Base-by-base conservation (phyloP, 2,797 vertebrate species). In the Australoheros facetus region DNA sequence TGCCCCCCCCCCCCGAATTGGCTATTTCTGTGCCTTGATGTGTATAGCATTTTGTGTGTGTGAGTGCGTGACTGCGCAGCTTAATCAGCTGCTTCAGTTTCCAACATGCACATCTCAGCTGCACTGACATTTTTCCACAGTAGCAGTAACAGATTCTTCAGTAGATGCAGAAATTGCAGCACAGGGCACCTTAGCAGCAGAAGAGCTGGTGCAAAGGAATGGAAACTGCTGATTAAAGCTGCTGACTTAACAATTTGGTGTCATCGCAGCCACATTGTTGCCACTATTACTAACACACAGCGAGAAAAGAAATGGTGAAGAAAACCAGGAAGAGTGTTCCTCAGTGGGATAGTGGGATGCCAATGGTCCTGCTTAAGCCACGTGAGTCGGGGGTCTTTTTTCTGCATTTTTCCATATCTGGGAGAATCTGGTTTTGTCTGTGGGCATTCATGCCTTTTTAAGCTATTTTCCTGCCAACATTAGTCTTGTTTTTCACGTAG, bases 301-400 rank as follows among this genome's bases (percentile, higher is more conserved):
- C 23, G 59, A 71, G 55, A 37, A 66, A 57, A 77, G 75, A 79
- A 69, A 93, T 92, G 91, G 83, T 87, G 87, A 95, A 80, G 75
- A 92, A 84, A 88, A 55, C 74, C 59, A 90, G 55, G 86, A 90
- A 71, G 73, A 82, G 69, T 1, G 37, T 84, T 59, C 71, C 88
- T 77, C 75, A 85, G 11, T 86, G 81, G 90, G 91, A 93, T 21
- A 85, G 80, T 48, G 88, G 88, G 77, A 92, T 95, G 70, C 88
- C 78, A 19, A 92, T 94, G 92, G 92, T 93, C 66, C 91, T 74
- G 4, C 87, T 94, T 7, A 91, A 91, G 21, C 28, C 79, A 81
- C 69, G 93, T 94, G 92, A 93, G 93, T 94, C 74, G 56, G 71
- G 73, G 56, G 62, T 74, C 5, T 72, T 73, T 9, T 26, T 56